Evolutionary conservation across 2,113 vertebrate species (phyloP).

Genomic region (Phodopus roborovskii): DNA sequence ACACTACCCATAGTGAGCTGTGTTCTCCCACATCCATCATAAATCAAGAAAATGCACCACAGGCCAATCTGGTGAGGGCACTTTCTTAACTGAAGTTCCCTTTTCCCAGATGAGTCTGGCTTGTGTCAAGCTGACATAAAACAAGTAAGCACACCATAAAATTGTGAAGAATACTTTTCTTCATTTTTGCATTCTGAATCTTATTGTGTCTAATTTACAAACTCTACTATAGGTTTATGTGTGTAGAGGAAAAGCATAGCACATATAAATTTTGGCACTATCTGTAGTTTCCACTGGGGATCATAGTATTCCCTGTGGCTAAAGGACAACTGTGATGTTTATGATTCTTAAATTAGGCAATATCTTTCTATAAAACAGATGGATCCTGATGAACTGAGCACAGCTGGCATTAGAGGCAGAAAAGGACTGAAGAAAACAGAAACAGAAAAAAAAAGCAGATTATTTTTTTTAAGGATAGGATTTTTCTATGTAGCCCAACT

Average conservation of each 20-base stretch:
- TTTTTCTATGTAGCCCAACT: background rate
- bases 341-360: background rate
- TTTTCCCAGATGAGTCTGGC: background rate
- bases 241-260: background rate
- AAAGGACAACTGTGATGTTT: background rate
- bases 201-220: background rate
- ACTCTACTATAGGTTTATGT: background rate
- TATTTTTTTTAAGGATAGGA: background rate
- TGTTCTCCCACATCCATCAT: background rate
- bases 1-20: background rate
- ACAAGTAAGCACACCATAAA: background rate
- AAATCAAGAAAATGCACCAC: background rate
- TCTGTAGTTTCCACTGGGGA: background rate
- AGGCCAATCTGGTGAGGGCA: background rate
- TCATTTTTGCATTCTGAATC: background rate
- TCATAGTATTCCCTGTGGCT: background rate
- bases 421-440: background rate
- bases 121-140: background rate
- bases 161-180: background rate
- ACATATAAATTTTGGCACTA: background rate
- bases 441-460: background rate
- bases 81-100: background rate
- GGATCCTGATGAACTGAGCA: background rate
- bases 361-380: background rate
- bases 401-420: background rate